Evolutionary conservation across 1,140 invertebrate genomes (phyloP), one percentile per base, ranked within the genome.

Genomic region (Sinella curviseta): DNA sequence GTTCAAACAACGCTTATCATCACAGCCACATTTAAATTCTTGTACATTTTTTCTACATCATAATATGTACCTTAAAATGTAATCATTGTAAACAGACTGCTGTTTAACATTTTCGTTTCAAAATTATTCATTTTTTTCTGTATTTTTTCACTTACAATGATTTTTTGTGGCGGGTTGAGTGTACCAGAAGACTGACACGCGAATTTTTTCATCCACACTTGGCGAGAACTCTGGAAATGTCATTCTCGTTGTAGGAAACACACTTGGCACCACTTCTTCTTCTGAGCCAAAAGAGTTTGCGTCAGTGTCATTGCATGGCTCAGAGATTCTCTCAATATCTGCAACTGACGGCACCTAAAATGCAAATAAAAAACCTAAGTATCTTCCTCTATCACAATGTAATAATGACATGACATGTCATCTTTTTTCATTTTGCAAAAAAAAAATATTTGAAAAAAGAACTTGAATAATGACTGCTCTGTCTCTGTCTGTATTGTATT

Each of bases 101-200:
- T n/a, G n/a, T n/a, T n/a, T n/a, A n/a, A n/a, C n/a, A n/a, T n/a
- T n/a, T n/a, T n/a, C n/a, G n/a, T n/a, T n/a, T n/a, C n/a, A n/a
- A n/a, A n/a, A n/a, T n/a, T n/a, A n/a, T n/a, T n/a, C n/a, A 74
- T 75, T 78, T 31, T 26, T 74, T 16, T 67, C 1, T 33, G 34
- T n/a, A 24, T 16, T 4, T 48, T 4, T 36, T 2, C 3, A 82
- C 85, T 86, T 85, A 90, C 89, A 87, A 87, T 88, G 86, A 80
- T 90, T 87, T 80, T 88, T 90, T 78, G 89, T 91, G 24, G 90
- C 80, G 0, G 90, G 88, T 76, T 88, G 88, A 1, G 88, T 90
- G 82, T 91, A 92, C 84, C 88, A 90, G 78, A 89, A 91, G 16
- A 91, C 88, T 0, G 90, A 90, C 80, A 92, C 89, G 77, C 90